Base-by-base conservation (phyloP, 2,888 invertebrate species). In the Acronicta leporina region DNA sequence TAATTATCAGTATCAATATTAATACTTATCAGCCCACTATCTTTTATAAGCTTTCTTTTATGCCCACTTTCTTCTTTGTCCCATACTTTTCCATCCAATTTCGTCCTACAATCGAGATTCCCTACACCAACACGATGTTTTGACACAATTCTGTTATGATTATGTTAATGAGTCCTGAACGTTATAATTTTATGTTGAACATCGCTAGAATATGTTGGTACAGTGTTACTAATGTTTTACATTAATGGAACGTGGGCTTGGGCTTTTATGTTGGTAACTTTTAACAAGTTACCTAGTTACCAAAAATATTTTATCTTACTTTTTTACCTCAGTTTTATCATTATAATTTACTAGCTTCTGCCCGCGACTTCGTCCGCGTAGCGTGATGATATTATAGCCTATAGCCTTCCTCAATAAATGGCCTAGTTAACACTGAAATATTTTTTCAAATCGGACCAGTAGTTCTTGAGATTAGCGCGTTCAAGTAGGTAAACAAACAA, bases 121-220 rank as follows among this genome's bases (percentile, higher is more conserved):
- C 63, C 66, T 64, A 71, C 59, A 51, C 52, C 65, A 63, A 73
- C 60, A 59, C 51, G 55, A 63, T 75, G 57, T 78, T 77, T 70
- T 65, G 60, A 59, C 54, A 69, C 66, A 75, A 74, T 77, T 71
- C 15, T 42, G 78, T 78, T 75, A 51, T 76, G 68, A 71, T 75
- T 75, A 72, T 68, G 72, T n/a, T 62, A 76, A 76, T 76, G 66
- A 71, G 62, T 66, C 63, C 44, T 57, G 59, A 58, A 56, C 65
- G 50, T 59, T 60, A 77, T 78, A 54, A 78, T 62, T 68, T 63
- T 57, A 68, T 71, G 72, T 71, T 56, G 63, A 75, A 72, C 72
- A 68, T 51, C 50, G 33, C 42, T 14, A 30, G 40, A 65, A 67
- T 64, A 59, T 68, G 68, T 76, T 68, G 52, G 54, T 63, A 59